Conservation (phyloP, 23 tunicate species). For the Botrylloides violaceus region DNA sequence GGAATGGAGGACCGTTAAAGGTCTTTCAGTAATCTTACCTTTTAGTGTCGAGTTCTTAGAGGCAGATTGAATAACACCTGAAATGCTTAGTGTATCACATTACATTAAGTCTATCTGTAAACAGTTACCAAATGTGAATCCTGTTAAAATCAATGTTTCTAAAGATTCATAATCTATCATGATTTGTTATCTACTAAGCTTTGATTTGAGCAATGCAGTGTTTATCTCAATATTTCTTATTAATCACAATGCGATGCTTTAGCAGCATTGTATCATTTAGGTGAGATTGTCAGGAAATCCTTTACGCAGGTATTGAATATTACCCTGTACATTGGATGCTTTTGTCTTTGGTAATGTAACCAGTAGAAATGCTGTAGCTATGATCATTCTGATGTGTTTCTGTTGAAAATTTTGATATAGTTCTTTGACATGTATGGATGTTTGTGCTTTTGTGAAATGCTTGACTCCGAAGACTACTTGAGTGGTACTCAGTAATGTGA, state of each 20-base stretch:
- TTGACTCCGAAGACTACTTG: neutral
- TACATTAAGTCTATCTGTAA: neutral
- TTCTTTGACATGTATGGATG: too few species aligned
- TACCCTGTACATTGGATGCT: too few species aligned
- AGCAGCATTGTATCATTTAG: neutral
- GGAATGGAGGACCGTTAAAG: slow-evolving; percentile 1
- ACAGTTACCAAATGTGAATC: neutral
- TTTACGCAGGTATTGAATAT: neutral
- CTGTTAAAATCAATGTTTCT: neutral
- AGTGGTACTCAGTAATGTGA: neutral
- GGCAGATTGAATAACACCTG: neutral
- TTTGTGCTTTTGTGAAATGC: neutral
- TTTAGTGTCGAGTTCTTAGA: neutral
- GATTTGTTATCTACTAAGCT: neutral
- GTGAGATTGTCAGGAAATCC: neutral
- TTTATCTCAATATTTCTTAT: neutral
- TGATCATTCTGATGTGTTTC: too few species aligned
- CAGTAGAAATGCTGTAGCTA: too few species aligned
- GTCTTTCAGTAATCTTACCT: neutral
- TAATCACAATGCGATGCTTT: too few species aligned
- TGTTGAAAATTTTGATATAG: too few species aligned
- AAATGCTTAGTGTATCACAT: neutral
- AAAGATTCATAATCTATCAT: neutral
- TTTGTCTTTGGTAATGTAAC: too few species aligned
- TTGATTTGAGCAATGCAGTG: neutral